Evolutionary conservation across 2,888 invertebrate species (phyloP).

Genomic region (Heliconius ethilla): DNA sequence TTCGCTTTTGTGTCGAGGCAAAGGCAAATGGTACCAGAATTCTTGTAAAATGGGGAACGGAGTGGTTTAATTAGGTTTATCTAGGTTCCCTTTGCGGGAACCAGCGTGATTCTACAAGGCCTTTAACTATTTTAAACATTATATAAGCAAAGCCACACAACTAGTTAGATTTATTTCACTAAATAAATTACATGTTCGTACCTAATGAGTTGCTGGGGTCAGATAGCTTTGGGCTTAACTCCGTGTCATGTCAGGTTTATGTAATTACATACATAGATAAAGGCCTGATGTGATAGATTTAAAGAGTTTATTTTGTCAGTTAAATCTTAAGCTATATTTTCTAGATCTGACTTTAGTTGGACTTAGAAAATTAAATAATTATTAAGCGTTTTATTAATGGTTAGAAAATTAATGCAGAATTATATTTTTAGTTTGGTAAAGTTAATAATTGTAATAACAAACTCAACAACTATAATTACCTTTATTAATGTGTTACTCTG

Average conservation of each 20-base stretch:
- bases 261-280: not conserved
- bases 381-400: too few relatives aligned
- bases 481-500: too few relatives aligned
- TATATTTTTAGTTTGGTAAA: not conserved
- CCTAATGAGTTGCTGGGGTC: conserved; percentile 23
- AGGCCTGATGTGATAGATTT: not conserved
- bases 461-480: not conserved
- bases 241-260: conserved; percentile 17
- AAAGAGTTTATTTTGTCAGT: not conserved
- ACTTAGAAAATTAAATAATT: too few relatives aligned
- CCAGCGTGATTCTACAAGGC: too few relatives aligned
- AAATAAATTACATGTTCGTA: conserved; percentile 12
- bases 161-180: conserved; percentile 16
- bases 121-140: too few relatives aligned
- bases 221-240: conserved; percentile 24
- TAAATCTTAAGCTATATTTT: too few relatives aligned
- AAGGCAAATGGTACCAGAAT: too few relatives aligned
- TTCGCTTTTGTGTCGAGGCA: too few relatives aligned
- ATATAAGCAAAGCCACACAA: not conserved
- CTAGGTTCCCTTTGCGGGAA: too few relatives aligned
- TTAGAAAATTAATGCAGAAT: not conserved
- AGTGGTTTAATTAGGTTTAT: too few relatives aligned
- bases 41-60: too few relatives aligned
- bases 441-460: not conserved
- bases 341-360: too few relatives aligned